A percentile compares a stretch with the other conserved stretches of the same genome.
Conservation (phyloP, 2,888 invertebrate genomes). For the Chrysolina haemoptera region DNA sequence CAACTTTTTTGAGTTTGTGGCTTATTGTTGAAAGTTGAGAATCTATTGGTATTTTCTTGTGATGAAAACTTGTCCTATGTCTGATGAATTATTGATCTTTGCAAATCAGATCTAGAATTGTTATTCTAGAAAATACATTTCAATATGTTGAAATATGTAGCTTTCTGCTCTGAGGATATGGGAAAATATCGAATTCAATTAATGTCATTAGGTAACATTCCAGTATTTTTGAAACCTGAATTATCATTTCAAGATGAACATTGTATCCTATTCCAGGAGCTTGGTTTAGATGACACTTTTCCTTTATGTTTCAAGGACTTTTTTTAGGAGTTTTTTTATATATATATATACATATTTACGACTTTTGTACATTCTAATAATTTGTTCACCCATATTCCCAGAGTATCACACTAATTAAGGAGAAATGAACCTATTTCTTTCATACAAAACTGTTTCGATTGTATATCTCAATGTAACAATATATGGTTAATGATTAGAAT, state of each 20-base stretch:
- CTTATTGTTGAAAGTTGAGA: constrained; percentile 12
- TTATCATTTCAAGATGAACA: too few species aligned
- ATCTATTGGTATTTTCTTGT: constrained; percentile 17
- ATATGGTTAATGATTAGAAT: constrained; percentile 46
- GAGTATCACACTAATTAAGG: neutral
- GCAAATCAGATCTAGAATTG: constrained; percentile 1
- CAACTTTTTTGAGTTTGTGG: constrained; percentile 23
- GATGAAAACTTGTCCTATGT: constrained; percentile 25
- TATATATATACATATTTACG: neutral
- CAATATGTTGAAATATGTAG: neutral
- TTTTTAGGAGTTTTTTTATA: neutral
- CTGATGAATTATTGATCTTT: constrained; percentile 1
- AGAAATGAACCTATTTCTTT: constrained; percentile 9
- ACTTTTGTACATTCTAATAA: neutral
- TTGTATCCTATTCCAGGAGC: too few species aligned
- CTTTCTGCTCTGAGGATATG: constrained; percentile 1
- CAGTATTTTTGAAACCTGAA: neutral
- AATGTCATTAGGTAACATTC: neutral
- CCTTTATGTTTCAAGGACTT: too few species aligned
- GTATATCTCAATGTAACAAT: constrained; percentile 50
- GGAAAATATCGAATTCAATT: neutral
- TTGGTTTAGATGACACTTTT: too few species aligned
- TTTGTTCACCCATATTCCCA: constrained; percentile 14
- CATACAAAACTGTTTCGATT: constrained; percentile 35
- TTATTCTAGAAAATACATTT: constrained; percentile 1